Evolutionary conservation across 2,888 invertebrate genomes (phyloP).

Genomic region (Zygaena filipendulae): DNA sequence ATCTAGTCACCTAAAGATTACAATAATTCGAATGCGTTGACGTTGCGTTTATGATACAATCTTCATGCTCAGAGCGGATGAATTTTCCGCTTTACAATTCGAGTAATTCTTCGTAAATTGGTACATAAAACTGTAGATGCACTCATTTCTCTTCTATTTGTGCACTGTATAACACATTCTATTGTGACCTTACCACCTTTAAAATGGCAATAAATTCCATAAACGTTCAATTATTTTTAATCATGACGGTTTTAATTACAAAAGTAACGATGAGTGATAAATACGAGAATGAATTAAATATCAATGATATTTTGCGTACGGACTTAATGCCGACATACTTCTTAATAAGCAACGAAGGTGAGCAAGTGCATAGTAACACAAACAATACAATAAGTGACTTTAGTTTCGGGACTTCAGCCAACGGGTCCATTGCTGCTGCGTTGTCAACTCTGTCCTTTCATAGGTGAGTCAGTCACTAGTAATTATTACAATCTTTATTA

Average conservation of each 20-base stretch:
- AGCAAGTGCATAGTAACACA: conserved; percentile 16
- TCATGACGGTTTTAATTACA: too few species aligned
- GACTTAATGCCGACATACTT: conserved; percentile 77
- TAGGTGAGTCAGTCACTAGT: conserved; percentile 65
- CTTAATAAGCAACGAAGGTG: conserved; percentile 48
- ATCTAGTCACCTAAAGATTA: too few species aligned
- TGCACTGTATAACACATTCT: too few species aligned
- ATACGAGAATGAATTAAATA: conserved; percentile 51
- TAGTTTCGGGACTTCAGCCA: conserved; percentile 30
- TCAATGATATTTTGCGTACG: conserved; percentile 76
- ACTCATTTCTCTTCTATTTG: conserved; percentile 19
- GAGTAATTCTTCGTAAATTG: conserved; percentile 33
- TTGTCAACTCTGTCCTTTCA: conserved; percentile 75
- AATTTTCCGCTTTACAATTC: conserved; percentile 57
- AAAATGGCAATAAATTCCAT: too few species aligned
- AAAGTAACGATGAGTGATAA: too few species aligned
- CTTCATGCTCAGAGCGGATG: conserved; percentile 19
- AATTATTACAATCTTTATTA: too few species aligned
- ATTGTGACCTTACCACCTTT: too few species aligned
- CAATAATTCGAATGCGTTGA: too few species aligned
- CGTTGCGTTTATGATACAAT: too few species aligned
- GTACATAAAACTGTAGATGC: conserved; percentile 14
- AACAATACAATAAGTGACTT: too few species aligned
- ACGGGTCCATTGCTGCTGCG: conserved; percentile 73
- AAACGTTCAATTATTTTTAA: too few species aligned